Evolutionary conservation across 1,140 invertebrate genomes (phyloP).

Genomic region (Hormaphis cornu): DNA sequence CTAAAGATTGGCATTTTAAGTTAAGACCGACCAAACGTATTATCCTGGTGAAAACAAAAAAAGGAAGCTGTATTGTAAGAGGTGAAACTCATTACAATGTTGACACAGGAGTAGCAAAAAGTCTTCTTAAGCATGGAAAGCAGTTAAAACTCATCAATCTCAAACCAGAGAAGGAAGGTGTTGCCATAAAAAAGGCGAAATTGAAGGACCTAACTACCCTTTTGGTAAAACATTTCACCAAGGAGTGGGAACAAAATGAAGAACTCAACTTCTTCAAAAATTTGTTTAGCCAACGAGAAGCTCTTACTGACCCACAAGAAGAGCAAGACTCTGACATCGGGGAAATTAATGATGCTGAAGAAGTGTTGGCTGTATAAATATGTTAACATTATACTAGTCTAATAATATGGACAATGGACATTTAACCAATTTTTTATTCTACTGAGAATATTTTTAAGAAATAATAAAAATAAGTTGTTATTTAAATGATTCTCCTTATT

Average conservation of each 20-base stretch:
- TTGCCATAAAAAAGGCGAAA: background rate
- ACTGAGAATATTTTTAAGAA: too few species aligned
- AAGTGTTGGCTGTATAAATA: too few species aligned
- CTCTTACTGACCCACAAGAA: too few species aligned
- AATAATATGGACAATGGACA: too few species aligned
- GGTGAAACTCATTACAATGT: constrained; percentile 1
- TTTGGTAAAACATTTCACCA: background rate
- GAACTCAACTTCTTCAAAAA: too few species aligned
- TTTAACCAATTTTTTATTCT: too few species aligned
- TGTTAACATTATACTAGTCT: too few species aligned
- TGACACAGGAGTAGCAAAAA: background rate
- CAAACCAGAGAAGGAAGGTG: background rate
- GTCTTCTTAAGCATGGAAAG: background rate
- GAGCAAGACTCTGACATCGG: too few species aligned
- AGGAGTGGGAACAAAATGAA: constrained; percentile 1
- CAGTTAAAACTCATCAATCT: background rate
- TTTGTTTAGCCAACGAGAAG: too few species aligned
- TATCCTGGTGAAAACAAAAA: constrained; percentile 24
- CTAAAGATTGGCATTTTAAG: constrained; percentile 33
- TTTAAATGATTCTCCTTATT: too few species aligned
- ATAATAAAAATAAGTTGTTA: too few species aligned
- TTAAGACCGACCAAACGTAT: constrained; percentile 34
- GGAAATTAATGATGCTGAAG: too few species aligned
- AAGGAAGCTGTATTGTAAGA: constrained; percentile 26
- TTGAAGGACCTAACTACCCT: background rate